Evolutionary conservation across 2,113 vertebrate species (phyloP).

Genomic region (Paramisgurnus dabryanus): DNA sequence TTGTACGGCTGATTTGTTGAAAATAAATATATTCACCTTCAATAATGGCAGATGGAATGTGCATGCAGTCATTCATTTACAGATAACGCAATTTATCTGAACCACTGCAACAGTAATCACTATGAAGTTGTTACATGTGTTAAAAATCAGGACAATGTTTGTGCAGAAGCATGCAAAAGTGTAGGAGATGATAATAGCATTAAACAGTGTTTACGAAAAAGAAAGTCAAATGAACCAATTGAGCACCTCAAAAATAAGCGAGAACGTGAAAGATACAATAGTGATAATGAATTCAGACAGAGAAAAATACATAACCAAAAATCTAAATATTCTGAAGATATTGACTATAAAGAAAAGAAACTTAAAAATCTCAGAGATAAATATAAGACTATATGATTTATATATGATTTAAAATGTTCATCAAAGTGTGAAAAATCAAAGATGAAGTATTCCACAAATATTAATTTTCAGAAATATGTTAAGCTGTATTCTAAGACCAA

Average conservation of each 20-base stretch:
- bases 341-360: no score
- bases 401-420: no score
- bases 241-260: neutral
- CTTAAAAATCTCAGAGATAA: no score
- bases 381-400: no score
- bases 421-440: no score
- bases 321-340: neutral
- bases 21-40: no score
- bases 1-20: no score
- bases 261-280: constrained; percentile 8
- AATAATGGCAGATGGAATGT: no score
- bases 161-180: neutral
- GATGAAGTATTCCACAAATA: no score
- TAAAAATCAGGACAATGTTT: neutral
- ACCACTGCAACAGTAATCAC: constrained; percentile 9
- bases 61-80: no score
- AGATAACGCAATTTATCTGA: neutral
- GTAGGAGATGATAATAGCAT: neutral
- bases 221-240: neutral
- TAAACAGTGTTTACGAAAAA: neutral
- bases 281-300: neutral
- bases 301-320: neutral
- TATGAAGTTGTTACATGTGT: constrained; percentile 6
- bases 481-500: no score
- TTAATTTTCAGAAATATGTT: no score